A percentile compares a stretch with the other conserved stretches of the same genome.
phyloP scores from a whole-genome alignment of 2,888 invertebrate species.

The Petrolisthes cinctipes region DNA sequence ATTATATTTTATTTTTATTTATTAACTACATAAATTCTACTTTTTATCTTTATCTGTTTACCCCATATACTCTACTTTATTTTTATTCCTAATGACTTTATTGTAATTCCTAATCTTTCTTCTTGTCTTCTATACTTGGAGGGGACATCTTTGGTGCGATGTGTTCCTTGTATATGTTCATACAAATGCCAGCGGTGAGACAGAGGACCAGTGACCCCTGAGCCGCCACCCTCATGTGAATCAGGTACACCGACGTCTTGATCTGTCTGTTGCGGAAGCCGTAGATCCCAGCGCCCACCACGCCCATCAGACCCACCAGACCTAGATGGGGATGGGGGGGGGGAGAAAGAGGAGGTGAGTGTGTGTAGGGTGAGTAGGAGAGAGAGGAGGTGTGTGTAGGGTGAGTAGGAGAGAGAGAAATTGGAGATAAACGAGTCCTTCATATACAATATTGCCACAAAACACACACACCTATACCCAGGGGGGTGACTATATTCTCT shows the following conservation, averaged over 20 bases:
- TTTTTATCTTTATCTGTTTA: too few relatives aligned
- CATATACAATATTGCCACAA: too few relatives aligned
- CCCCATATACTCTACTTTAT: too few relatives aligned
- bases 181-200: constrained; percentile 55
- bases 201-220: constrained; percentile 62
- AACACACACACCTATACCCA: too few relatives aligned
- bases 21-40: too few relatives aligned
- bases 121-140: constrained; percentile 32
- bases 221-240: constrained; percentile 62
- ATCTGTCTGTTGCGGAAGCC: constrained; percentile 50
- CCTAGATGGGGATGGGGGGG: constrained; percentile 38
- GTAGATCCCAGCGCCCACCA: constrained; percentile 63
- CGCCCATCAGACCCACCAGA: constrained; percentile 57
- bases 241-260: constrained; percentile 58
- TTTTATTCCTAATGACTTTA: too few relatives aligned
- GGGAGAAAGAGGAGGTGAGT: not conserved
- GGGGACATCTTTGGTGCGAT: constrained; percentile 42
- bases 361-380: too few relatives aligned
- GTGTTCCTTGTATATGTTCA: constrained; percentile 53
- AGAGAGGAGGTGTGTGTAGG: too few relatives aligned
- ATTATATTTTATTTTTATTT: too few relatives aligned
- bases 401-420: too few relatives aligned
- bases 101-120: not conserved
- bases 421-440: too few relatives aligned
- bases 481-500: too few relatives aligned